Percentiles rank a stretch among this genome's conserved stretches.
These are phyloP conservation scores for Silurus asotus DNA, from an alignment of 2,113 vertebrate genomes.

Conservation along the genomic window DNA sequence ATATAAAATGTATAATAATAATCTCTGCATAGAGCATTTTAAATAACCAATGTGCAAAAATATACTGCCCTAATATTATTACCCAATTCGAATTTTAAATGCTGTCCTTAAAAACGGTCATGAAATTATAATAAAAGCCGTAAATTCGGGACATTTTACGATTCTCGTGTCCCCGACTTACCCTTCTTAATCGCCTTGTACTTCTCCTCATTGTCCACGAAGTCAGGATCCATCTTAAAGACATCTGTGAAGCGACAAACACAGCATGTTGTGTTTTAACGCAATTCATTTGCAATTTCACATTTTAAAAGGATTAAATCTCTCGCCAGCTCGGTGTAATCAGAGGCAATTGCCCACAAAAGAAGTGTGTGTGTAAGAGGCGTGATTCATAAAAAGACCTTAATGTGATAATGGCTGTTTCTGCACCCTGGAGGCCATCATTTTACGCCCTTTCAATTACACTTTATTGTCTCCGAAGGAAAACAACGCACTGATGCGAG, in stretches of 20 bases:
- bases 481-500: neutral
- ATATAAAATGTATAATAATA: neutral
- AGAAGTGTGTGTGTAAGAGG: conserved; percentile 44
- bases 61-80: neutral
- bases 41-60: neutral
- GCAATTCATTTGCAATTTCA: conserved; percentile 45
- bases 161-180: conserved; percentile 60
- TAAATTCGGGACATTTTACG: neutral
- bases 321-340: conserved; percentile 45
- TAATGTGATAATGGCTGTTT: conserved; percentile 50
- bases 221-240: conserved; percentile 96
- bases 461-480: conserved; percentile 38
- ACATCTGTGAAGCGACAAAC: conserved; percentile 76
- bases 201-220: conserved; percentile 95
- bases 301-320: conserved; percentile 52
- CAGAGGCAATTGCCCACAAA: conserved; percentile 54
- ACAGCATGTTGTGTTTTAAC: conserved; percentile 43
- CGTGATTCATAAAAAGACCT: conserved; percentile 49
- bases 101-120: neutral
- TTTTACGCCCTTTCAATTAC: conserved; percentile 53
- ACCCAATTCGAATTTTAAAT: neutral
- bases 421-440: conserved; percentile 23
- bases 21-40: neutral
- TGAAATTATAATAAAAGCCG: neutral
- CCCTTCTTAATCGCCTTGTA: conserved; percentile 93